Percentiles rank a stretch among this genome's conserved stretches.
phyloP scores from a whole-genome alignment of 2,113 vertebrate genomes.

The Brachypteracias leptosomus region DNA sequence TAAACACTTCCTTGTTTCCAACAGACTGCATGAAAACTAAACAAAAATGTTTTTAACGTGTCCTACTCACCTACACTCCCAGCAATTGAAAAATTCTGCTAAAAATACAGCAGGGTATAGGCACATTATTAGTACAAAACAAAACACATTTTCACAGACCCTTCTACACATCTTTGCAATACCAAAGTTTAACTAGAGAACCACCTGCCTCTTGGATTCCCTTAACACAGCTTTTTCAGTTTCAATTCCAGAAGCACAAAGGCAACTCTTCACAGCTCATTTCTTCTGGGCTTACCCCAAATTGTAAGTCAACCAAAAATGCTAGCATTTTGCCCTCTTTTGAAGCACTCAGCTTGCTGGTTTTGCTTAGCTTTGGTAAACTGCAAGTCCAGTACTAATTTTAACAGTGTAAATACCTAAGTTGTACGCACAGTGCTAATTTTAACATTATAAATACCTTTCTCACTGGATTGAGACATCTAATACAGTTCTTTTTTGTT shows the following conservation, averaged over 20 bases:
- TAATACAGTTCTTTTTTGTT: conserved; percentile 39
- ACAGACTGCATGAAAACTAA: not conserved
- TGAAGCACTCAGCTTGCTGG: conserved; percentile 27
- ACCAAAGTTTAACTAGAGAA: not conserved
- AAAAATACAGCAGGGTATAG: not conserved
- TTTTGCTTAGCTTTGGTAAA: conserved; percentile 18
- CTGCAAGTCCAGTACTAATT: conserved; percentile 40
- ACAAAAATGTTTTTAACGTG: not conserved
- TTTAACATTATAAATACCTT: conserved; percentile 60
- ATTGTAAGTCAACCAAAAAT: not conserved
- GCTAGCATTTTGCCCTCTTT: not conserved
- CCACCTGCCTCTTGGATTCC: not conserved
- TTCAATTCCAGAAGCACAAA: conserved; percentile 24
- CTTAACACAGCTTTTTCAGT: not conserved
- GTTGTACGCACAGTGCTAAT: conserved; percentile 30
- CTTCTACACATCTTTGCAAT: not conserved
- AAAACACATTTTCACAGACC: not conserved
- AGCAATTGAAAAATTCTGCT: not conserved
- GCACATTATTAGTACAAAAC: not conserved
- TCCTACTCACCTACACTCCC: not conserved
- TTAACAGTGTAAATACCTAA: conserved; percentile 51
- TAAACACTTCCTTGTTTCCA: not conserved
- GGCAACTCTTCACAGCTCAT: not conserved
- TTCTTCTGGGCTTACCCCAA: not conserved
- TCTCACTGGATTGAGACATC: not conserved